A percentile compares a stretch with the other conserved stretches of the same genome.
These are phyloP conservation scores for Zapus hudsonius DNA, from an alignment of 2,113 vertebrate species.

Conservation along the genomic window DNA sequence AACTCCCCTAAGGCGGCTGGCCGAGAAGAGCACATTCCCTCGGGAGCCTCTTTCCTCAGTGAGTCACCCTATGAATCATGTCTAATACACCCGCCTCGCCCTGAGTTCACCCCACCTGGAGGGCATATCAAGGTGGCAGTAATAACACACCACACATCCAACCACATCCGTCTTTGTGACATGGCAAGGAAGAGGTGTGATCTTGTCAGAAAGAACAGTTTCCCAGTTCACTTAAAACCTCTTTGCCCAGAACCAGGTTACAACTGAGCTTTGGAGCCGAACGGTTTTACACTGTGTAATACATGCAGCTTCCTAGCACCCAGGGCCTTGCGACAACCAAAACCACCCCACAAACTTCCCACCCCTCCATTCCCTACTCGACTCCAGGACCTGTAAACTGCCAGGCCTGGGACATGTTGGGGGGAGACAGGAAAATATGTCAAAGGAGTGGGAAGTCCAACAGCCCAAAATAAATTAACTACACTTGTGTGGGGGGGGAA, in stretches of 20 bases:
- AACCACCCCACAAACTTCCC: not conserved
- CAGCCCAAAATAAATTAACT: not conserved
- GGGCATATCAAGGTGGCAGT: slow-evolving; percentile 68
- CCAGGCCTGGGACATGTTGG: not conserved
- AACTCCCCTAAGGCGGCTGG: not conserved
- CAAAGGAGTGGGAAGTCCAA: not conserved
- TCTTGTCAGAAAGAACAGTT: not conserved
- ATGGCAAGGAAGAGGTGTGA: not conserved
- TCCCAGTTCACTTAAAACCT: too few species aligned
- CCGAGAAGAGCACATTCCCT: slow-evolving; percentile 6
- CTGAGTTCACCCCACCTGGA: slow-evolving; percentile 46
- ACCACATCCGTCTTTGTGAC: not conserved
- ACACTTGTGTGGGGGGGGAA: too few species aligned
- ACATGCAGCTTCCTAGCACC: not conserved
- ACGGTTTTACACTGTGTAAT: not conserved
- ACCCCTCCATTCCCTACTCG: too few species aligned
- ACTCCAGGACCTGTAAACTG: not conserved
- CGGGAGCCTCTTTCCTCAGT: not conserved
- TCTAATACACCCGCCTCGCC: not conserved
- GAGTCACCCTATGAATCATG: slow-evolving; percentile 74
- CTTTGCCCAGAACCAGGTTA: not conserved
- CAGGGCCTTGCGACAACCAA: not conserved
- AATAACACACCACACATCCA: slow-evolving; percentile 50
- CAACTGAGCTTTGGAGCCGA: not conserved
- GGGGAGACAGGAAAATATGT: not conserved